Base-by-base conservation (phyloP, 2,113 vertebrate genomes). In the Ptychochromis oligacanthus region DNA sequence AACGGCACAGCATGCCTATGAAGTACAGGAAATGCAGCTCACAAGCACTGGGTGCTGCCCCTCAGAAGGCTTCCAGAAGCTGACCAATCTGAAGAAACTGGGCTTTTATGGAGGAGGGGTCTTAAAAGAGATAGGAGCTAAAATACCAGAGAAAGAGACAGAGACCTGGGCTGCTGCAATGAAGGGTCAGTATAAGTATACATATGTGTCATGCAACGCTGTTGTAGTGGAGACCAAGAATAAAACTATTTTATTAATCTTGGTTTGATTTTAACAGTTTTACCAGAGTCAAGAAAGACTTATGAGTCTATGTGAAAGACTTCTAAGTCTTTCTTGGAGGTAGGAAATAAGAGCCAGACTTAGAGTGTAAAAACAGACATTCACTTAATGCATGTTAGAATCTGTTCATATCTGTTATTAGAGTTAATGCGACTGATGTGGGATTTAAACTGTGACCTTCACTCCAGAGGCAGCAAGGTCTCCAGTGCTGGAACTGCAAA, bases 371-470 rank as follows among this genome's bases (percentile, higher is more conserved):
- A 65, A 17, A n/a, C 56, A 67, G 3, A 20, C 17, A 46, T 52
- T 62, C 26, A 9, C 20, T 38, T 26, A 59, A n/a, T 75, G 24
- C 7, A 38, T 18, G 65, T 72, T 40, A 60, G 67, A 64, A 28
- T 2, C 60, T 22, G 46, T 26, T 60, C 24, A 17, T 43, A 67
- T 81, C 20, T 6, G 43, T 62, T 75, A 81, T 81, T 64, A 31
- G 61, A 31, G 75, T 84, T 84, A 77, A 77, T 85, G 60, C 4
- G 38, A 82, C 40, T 64, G 60, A 76, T 77, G 75, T 60, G 70
- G 85, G 84, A 87, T 90, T 88, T 75, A 77, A 56, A 83, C 36
- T 3, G 79, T 74, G 87, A 92, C 85, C 92, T 92, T 89, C 84
- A 58, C 62, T 84, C 64, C 3, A 7, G 62, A 36, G 56, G 77